Percentiles rank a stretch among this genome's conserved stretches.
These are phyloP conservation scores for Drosophila willistoni DNA, from an alignment of 1,140 invertebrate genomes.

Conservation along the genomic window DNA sequence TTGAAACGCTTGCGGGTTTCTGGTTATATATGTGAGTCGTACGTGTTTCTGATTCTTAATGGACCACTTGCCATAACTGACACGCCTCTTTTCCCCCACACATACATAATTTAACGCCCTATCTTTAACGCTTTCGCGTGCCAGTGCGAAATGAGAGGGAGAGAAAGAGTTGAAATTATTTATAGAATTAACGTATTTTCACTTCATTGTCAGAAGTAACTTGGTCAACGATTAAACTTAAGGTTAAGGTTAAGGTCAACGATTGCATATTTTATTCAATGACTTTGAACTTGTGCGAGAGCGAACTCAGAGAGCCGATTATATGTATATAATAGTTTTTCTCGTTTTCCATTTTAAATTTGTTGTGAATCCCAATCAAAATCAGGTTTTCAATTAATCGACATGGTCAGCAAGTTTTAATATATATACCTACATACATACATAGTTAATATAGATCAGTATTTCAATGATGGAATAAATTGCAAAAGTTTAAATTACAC, in stretches of 20 bases:
- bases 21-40: constrained; percentile 35
- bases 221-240: background rate
- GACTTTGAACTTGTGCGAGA: background rate
- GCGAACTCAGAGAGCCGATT: background rate
- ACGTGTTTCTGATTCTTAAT: constrained; percentile 55
- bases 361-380: background rate
- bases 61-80: background rate
- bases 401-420: constrained; percentile 43
- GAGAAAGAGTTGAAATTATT: too few species aligned
- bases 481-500: background rate
- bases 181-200: too few species aligned
- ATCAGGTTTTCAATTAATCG: background rate
- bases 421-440: too few species aligned
- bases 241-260: constrained; percentile 6
- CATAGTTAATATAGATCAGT: background rate
- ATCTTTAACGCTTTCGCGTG: constrained; percentile 58
- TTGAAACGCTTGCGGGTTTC: constrained; percentile 26
- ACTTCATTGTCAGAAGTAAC: background rate
- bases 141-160: constrained; percentile 40
- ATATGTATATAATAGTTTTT: background rate
- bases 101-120: background rate
- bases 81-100: background rate
- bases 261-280: background rate
- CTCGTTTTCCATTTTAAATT: background rate
- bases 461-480: background rate